A percentile compares a stretch with the other conserved stretches of the same genome.
These are phyloP conservation scores for Protobothrops mucrosquamatus DNA, from an alignment of 2,113 vertebrate genomes.

Conservation along the genomic window DNA sequence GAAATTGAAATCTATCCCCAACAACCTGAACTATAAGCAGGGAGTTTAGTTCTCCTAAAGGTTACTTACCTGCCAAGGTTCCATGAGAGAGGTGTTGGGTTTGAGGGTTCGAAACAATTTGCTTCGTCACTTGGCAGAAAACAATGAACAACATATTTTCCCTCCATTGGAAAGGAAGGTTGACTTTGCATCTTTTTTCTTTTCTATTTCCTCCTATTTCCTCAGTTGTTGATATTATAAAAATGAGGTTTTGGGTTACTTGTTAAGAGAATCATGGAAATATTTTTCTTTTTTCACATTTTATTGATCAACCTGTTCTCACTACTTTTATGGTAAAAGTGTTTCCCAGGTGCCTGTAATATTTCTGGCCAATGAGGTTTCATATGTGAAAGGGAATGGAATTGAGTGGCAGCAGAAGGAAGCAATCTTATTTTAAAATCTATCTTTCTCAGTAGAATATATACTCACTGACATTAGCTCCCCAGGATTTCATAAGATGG, in stretches of 20 bases:
- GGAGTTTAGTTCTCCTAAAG: neutral
- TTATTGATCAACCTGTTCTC: neutral
- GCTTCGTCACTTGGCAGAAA: neutral
- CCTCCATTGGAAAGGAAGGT: neutral
- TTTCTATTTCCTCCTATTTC: neutral
- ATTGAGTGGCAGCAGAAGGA: neutral
- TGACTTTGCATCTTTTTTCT: neutral
- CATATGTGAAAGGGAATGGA: neutral
- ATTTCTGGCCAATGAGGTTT: neutral
- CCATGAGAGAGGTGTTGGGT: neutral
- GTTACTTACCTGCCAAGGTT: neutral
- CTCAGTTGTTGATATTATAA: neutral
- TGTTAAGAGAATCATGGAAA: neutral
- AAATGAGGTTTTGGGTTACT: neutral
- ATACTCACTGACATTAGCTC: neutral
- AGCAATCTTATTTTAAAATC: neutral
- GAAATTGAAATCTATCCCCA: constrained; percentile 15
- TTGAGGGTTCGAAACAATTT: neutral
- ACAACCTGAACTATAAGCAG: neutral
- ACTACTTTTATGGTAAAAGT: neutral
- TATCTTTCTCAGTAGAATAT: neutral
- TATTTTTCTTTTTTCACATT: neutral
- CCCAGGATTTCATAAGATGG: neutral
- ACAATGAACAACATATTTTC: neutral
- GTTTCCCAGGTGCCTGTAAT: neutral